Percentiles rank a stretch among this genome's conserved stretches.
These are phyloP conservation scores for Hypomesus transpacificus DNA, from an alignment of 2,113 vertebrate species.

Conservation along the genomic window DNA sequence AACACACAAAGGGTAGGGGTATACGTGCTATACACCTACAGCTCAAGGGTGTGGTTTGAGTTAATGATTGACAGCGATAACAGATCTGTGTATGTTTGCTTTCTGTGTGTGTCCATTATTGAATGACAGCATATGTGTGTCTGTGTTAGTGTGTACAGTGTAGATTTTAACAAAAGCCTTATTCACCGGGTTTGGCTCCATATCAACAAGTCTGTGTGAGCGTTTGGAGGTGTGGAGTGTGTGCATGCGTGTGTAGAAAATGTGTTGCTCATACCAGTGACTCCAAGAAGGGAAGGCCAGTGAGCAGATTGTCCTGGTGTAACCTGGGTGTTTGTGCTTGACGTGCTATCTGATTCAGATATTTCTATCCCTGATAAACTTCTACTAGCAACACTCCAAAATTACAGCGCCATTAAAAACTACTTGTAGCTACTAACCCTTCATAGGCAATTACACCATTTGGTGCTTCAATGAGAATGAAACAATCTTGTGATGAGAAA, in stretches of 20 bases:
- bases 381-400: conserved; percentile 21
- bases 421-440: too few species aligned
- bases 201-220: neutral
- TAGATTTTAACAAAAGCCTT: neutral
- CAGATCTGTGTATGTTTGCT: conserved; percentile 4
- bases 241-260: neutral
- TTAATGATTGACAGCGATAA: conserved; percentile 39
- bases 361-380: conserved; percentile 31
- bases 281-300: neutral
- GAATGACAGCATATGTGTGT: conserved; percentile 1
- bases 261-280: neutral
- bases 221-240: neutral
- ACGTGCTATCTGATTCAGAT: conserved; percentile 47
- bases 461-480: too few species aligned
- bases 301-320: conserved; percentile 31
- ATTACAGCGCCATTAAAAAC: too few species aligned
- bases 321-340: conserved; percentile 37
- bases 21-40: conserved; percentile 10
- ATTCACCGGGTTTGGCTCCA: neutral
- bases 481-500: too few species aligned
- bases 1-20: conserved; percentile 3
- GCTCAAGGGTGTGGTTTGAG: conserved; percentile 20
- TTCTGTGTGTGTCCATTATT: neutral
- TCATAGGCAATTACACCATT: too few species aligned
- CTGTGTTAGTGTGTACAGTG: neutral